Percentiles rank a stretch among this genome's conserved stretches.
Evolutionary conservation across 2,888 invertebrate species (phyloP).

Genomic region (Venustoraphidia nigricollis): DNA sequence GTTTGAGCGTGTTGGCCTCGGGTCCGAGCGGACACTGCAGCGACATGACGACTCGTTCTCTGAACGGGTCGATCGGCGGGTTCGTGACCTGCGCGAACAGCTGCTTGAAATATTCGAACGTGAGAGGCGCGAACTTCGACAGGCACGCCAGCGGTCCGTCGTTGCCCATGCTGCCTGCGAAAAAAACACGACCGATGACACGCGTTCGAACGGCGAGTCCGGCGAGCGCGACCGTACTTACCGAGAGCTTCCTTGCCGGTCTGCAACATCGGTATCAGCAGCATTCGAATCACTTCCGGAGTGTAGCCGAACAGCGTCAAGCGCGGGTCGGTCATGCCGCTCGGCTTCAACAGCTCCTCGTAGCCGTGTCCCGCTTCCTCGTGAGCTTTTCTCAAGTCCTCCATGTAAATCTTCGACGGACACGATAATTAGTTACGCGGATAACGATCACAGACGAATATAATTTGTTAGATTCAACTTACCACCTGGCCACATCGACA

Average conservation of each 20-base stretch:
- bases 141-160: slow-evolving; percentile 95
- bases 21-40: slow-evolving; percentile 95
- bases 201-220: neutral
- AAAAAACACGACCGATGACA: neutral
- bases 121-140: slow-evolving; percentile 84
- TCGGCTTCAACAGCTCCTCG: slow-evolving; percentile 29
- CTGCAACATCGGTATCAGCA: slow-evolving; percentile 90
- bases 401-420: slow-evolving; percentile 55
- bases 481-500: too few species aligned
- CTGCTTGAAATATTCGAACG: slow-evolving; percentile 97
- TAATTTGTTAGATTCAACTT: too few species aligned
- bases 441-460: too few species aligned
- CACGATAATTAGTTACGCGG: neutral
- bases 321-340: slow-evolving; percentile 61
- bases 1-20: slow-evolving; percentile 84
- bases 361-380: slow-evolving; percentile 21
- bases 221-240: neutral
- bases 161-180: slow-evolving; percentile 96
- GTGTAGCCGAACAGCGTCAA: slow-evolving; percentile 88
- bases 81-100: slow-evolving; percentile 98
- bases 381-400: slow-evolving; percentile 56
- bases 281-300: slow-evolving; percentile 85
- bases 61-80: slow-evolving; percentile 98
- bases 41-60: slow-evolving; percentile 98
- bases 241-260: slow-evolving; percentile 51